phyloP scores from a whole-genome alignment of 2,797 vertebrate genomes.

The Gymnothorax javanicus region DNA sequence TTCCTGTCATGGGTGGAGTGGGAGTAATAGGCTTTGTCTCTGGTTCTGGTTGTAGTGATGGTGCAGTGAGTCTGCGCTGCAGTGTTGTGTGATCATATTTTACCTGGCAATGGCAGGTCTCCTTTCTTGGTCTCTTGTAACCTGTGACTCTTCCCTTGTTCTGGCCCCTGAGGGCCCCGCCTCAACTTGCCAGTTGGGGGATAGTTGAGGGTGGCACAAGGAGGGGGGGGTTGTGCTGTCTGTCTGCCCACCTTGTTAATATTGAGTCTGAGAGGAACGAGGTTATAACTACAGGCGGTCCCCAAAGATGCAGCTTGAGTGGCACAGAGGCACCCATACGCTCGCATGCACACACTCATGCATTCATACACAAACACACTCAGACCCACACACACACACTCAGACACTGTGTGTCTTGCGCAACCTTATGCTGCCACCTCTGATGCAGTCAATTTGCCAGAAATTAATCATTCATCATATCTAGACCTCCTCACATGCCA shows the following conservation, averaged over 20 bases:
- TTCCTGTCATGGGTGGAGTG: conserved; percentile 13
- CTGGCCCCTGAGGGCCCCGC: conserved; percentile 48
- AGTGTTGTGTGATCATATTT: conserved; percentile 48
- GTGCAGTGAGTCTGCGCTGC: conserved; percentile 46
- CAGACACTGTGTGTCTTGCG: conserved; percentile 24
- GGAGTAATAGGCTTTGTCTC: conserved; percentile 30
- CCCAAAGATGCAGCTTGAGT: conserved; percentile 34
- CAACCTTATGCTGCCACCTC: conserved; percentile 55
- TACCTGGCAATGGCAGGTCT: conserved; percentile 43
- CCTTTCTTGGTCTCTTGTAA: conserved; percentile 42
- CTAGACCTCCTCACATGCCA: conserved; percentile 59
- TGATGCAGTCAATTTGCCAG: conserved; percentile 63
- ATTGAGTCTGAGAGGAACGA: conserved; percentile 45
- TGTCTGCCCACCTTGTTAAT: conserved; percentile 34
- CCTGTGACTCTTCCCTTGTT: conserved; percentile 55
- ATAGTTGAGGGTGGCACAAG: conserved; percentile 30
- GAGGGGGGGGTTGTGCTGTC: conserved; percentile 16
- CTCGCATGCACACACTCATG: not conserved
- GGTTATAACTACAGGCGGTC: conserved; percentile 32
- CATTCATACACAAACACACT: no score
- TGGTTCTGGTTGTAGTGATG: conserved; percentile 1
- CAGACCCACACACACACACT: not conserved
- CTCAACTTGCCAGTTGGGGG: conserved; percentile 28
- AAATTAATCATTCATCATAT: conserved; percentile 58
- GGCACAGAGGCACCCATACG: not conserved